These are phyloP conservation scores for Acleris emargana DNA, from an alignment of 2,888 invertebrate species.

Conservation along the genomic window DNA sequence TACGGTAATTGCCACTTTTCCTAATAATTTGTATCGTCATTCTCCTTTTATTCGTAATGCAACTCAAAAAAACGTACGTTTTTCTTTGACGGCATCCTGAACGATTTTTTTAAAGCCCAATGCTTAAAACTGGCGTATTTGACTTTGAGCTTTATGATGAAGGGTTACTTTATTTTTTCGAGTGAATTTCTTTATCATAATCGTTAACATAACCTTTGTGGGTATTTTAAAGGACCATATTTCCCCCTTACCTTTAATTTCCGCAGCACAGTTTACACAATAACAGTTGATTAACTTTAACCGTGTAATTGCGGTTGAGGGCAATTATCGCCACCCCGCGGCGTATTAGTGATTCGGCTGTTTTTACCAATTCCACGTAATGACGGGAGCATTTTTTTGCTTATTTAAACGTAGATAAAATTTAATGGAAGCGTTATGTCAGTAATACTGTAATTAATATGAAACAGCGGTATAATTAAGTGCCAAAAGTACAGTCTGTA, in stretches of 20 bases:
- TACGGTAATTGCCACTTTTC: slow-evolving; percentile 3
- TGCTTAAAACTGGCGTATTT: too few species aligned
- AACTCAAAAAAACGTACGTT: background rate
- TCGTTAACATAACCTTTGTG: background rate
- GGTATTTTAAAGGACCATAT: slow-evolving; percentile 2
- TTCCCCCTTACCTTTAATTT: slow-evolving; percentile 45
- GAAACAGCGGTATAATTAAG: too few species aligned
- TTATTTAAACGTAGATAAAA: background rate
- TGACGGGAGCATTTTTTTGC: slow-evolving; percentile 31
- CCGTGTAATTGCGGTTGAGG: slow-evolving; percentile 45
- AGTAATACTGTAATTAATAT: too few species aligned
- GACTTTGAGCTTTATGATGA: too few species aligned
- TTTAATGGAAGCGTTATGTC: background rate
- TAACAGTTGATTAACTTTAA: slow-evolving; percentile 46
- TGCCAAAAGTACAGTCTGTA: too few species aligned
- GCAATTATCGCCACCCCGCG: slow-evolving; percentile 50
- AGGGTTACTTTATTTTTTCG: too few species aligned
- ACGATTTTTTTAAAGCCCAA: background rate
- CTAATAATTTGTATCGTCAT: background rate
- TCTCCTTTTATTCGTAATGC: background rate
- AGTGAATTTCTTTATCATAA: too few species aligned
- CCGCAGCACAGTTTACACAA: slow-evolving; percentile 44
- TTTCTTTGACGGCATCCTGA: background rate
- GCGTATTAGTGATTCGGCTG: slow-evolving; percentile 41
- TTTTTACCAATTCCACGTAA: slow-evolving; percentile 37